These are phyloP conservation scores for Equus quagga DNA, from an alignment of 2,113 vertebrate genomes.

Conservation along the genomic window DNA sequence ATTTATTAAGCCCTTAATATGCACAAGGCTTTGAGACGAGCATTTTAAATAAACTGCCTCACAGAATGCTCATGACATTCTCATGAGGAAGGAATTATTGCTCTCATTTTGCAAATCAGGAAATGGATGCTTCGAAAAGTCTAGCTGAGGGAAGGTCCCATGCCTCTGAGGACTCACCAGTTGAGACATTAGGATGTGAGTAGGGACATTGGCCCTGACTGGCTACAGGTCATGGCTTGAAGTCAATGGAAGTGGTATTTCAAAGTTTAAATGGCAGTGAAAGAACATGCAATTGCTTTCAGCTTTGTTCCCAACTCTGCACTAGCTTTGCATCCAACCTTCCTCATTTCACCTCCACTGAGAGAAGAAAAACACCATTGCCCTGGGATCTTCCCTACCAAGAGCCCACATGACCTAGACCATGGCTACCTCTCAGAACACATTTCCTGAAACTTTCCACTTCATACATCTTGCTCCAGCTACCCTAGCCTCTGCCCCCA, in stretches of 20 bases:
- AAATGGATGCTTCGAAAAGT: background rate
- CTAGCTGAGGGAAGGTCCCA: background rate
- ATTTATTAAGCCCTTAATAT: conserved; percentile 72
- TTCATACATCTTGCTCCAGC: background rate
- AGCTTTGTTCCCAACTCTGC: background rate
- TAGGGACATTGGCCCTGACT: background rate
- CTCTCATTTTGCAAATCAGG: conserved; percentile 29
- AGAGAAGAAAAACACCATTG: background rate
- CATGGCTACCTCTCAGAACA: background rate
- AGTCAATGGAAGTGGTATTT: background rate
- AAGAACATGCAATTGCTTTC: background rate
- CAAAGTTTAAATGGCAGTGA: background rate
- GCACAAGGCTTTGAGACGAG: background rate
- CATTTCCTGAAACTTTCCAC: background rate
- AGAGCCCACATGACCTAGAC: background rate
- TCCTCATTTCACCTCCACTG: background rate
- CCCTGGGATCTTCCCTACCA: background rate
- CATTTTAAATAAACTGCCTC: conserved; percentile 50
- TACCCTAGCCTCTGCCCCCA: background rate
- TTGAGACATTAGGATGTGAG: background rate
- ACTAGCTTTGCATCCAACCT: background rate
- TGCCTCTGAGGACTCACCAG: background rate
- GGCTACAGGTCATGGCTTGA: background rate
- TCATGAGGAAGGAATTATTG: background rate
- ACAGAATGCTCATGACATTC: background rate